Evolutionary conservation across 2,797 vertebrate genomes (phyloP).

Genomic region (Lindbergichthys nudifrons): DNA sequence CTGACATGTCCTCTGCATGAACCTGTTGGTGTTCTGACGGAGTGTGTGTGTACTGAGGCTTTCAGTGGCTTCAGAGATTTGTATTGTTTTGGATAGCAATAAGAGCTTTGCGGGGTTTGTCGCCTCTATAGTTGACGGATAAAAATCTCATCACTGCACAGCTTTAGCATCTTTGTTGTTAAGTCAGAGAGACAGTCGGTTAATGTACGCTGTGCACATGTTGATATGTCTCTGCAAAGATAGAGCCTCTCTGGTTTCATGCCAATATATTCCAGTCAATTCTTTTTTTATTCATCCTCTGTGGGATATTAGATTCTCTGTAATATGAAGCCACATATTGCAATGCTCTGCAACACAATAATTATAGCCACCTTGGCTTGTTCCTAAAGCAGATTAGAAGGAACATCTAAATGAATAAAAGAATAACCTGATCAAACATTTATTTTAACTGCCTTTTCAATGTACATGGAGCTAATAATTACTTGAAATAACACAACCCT

Average conservation of each 20-base stretch:
- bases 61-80: not conserved
- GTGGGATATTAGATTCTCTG: not conserved
- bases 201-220: not conserved
- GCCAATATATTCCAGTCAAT: conserved; percentile 2
- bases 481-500: not conserved
- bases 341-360: not conserved
- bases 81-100: not conserved
- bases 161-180: not conserved
- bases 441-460: not conserved
- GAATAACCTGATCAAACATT: not conserved
- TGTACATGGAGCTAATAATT: not conserved
- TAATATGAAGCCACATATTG: not conserved
- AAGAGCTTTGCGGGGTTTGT: not conserved
- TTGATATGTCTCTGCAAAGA: conserved; percentile 6
- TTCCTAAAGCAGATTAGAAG: not conserved
- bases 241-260: not conserved
- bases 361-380: not conserved
- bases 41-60: not conserved
- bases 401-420: not conserved
- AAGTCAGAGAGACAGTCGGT: not conserved
- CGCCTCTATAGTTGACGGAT: not conserved
- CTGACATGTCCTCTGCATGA: conserved; percentile 9
- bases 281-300: not conserved
- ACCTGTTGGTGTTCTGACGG: conserved; percentile 4
- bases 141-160: not conserved